A percentile compares a stretch with the other conserved stretches of the same genome.
Conservation (phyloP, 1,140 invertebrate species). For the Trichomalopsis sarcophagae region DNA sequence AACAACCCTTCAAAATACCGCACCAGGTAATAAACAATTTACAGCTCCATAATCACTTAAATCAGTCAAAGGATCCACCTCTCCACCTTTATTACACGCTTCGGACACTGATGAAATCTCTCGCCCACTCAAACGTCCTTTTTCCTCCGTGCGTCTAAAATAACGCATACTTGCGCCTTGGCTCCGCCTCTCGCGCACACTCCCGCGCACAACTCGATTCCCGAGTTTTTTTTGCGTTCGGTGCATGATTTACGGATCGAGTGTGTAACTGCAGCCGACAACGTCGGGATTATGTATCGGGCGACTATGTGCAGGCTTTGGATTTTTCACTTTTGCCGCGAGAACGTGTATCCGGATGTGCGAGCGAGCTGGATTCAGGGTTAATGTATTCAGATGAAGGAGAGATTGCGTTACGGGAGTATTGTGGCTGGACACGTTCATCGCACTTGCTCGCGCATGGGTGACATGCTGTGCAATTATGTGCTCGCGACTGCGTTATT, state of each 20-base stretch:
- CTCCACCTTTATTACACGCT: neutral
- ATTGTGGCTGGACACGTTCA: too few species aligned
- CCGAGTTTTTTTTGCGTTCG: neutral
- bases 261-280: neutral
- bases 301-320: neutral
- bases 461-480: neutral
- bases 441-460: too few species aligned
- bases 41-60: too few species aligned
- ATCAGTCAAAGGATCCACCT: neutral
- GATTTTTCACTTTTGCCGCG: neutral
- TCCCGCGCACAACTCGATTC: neutral
- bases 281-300: neutral
- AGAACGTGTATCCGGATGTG: neutral
- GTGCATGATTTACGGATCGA: conserved; percentile 31
- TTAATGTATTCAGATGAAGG: conserved; percentile 1
- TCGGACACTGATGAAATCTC: conserved; percentile 20
- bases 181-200: neutral
- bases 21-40: too few species aligned
- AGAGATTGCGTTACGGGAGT: too few species aligned
- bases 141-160: neutral
- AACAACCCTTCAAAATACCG: too few species aligned
- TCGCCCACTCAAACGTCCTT: neutral
- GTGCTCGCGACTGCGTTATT: too few species aligned
- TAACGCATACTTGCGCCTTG: neutral
- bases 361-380: neutral